Evolutionary conservation across 2,113 vertebrate species (phyloP).

Genomic region (Tragelaphus buxtoni): DNA sequence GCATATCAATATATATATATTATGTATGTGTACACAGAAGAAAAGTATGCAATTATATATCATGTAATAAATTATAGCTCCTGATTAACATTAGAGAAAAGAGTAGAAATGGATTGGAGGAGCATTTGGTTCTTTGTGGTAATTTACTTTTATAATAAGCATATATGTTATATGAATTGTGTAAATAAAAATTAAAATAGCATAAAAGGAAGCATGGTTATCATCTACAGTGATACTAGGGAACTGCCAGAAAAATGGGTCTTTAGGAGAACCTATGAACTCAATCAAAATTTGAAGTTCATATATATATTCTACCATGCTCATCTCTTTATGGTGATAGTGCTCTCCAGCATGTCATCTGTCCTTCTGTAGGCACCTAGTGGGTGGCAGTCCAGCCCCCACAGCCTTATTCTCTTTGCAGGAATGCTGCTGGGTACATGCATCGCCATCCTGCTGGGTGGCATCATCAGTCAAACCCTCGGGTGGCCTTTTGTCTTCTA

Average conservation of each 20-base stretch:
- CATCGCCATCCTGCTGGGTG: constrained; percentile 79
- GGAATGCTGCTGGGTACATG: constrained; percentile 80
- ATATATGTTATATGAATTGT: not conserved
- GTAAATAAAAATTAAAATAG: not conserved
- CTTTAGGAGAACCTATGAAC: not conserved
- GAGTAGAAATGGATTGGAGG: not conserved
- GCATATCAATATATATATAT: not conserved
- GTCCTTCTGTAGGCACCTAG: not conserved
- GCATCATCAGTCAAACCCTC: constrained; percentile 78
- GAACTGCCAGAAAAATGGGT: not conserved
- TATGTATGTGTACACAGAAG: not conserved
- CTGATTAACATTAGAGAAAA: not conserved
- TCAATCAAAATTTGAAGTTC: not conserved
- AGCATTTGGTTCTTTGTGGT: not conserved
- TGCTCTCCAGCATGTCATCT: not conserved
- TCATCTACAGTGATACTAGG: not conserved
- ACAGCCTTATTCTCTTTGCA: not conserved
- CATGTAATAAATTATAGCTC: not conserved
- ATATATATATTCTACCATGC: not conserved
- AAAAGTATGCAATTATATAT: not conserved
- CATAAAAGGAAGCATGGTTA: not conserved
- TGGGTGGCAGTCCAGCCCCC: too few species aligned
- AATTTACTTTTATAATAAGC: not conserved
- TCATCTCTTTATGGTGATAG: not conserved
- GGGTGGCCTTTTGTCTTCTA: constrained; percentile 89